Conservation (phyloP, 2,113 vertebrate genomes). For the Talpa occidentalis region DNA sequence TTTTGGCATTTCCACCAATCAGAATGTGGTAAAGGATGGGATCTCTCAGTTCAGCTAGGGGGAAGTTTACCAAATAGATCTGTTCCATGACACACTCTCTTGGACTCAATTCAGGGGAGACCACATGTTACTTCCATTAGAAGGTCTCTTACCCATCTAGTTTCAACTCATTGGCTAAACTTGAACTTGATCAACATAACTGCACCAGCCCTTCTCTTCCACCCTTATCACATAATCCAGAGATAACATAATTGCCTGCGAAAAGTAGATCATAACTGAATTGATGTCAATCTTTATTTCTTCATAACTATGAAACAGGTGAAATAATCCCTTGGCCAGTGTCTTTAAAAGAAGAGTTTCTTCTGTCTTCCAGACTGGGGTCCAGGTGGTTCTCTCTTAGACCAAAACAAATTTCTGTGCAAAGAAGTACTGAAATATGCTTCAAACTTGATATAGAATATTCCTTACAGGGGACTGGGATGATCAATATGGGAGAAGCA, state of each 20-base stretch:
- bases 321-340: not conserved
- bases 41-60: not conserved
- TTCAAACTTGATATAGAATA: not conserved
- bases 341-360: not conserved
- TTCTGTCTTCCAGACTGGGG: not conserved
- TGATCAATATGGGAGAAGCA: not conserved
- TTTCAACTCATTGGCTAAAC: not conserved
- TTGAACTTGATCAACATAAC: not conserved
- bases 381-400: not conserved
- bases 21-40: not conserved
- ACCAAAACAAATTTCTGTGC: not conserved
- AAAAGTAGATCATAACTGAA: not conserved
- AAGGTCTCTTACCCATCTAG: not conserved
- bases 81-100: not conserved
- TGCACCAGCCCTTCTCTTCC: not conserved
- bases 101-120: not conserved
- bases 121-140: not conserved
- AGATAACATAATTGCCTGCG: not conserved
- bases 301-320: not conserved
- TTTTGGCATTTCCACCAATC: not conserved
- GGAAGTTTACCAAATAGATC: not conserved
- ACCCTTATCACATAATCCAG: not conserved
- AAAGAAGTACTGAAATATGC: not conserved
- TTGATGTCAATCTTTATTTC: not conserved
- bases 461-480: not conserved